Conservation (phyloP, 2,113 vertebrate genomes). For the Terrapene triunguis region DNA sequence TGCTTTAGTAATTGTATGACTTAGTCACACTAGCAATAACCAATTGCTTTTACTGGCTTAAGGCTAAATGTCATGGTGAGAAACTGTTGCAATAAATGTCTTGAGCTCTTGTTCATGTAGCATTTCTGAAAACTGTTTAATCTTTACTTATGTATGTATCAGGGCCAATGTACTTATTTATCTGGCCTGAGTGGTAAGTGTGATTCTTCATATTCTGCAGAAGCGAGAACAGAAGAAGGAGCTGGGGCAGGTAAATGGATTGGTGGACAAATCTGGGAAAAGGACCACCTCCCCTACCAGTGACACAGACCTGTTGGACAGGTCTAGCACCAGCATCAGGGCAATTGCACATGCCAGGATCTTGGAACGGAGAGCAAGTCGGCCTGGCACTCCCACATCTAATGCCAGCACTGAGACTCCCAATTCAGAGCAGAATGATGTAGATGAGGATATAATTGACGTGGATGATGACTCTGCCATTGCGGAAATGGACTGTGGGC, state of each 20-base stretch:
- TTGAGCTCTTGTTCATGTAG: conserved; percentile 8
- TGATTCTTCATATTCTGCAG: conserved; percentile 78
- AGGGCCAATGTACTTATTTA: conserved; percentile 73
- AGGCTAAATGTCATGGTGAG: background rate
- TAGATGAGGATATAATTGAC: conserved; percentile 94
- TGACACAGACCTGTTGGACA: conserved; percentile 92
- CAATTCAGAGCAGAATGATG: conserved; percentile 95
- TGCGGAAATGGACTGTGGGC: conserved; percentile 87
- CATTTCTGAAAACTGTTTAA: conserved; percentile 43
- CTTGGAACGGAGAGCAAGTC: conserved; percentile 91
- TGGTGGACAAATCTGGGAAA: conserved; percentile 90
- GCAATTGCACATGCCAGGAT: conserved; percentile 92
- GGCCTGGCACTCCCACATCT: conserved; percentile 95
- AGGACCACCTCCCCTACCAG: conserved; percentile 89
- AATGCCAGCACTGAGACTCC: conserved; percentile 94
- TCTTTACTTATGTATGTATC: conserved; percentile 65
- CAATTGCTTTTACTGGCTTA: conserved; percentile 12
- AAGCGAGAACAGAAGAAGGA: conserved; percentile 97
- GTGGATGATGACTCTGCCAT: conserved; percentile 92
- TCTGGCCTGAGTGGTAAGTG: conserved; percentile 62
- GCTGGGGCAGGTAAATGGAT: conserved; percentile 92
- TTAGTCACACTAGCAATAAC: conserved; percentile 1
- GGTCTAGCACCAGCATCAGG: conserved; percentile 86
- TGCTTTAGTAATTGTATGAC: conserved; percentile 19
- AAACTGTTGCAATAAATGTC: conserved; percentile 41